Base-by-base conservation (phyloP, 2,113 vertebrate genomes). In the Echinops telfairi region DNA sequence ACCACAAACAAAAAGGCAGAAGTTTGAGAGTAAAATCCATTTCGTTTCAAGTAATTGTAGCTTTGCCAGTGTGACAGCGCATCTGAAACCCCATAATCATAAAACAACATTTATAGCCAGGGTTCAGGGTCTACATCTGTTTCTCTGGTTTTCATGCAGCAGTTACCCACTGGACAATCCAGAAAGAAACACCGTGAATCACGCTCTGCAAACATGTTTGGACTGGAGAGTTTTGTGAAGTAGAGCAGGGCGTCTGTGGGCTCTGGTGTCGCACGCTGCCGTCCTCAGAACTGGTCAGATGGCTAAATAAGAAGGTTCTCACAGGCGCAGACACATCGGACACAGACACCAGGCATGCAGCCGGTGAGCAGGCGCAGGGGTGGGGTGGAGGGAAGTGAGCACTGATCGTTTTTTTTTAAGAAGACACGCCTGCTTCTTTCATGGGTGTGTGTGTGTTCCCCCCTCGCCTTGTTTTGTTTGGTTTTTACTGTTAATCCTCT, bases 51-150 rank as follows among this genome's bases (percentile, higher is more conserved):
- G 95, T 98, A 98, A 98, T 97, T 97, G 95, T 96, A 27, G 97
- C 97, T 98, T 97, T 98, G 97, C 98, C 97, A 97, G 96, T 96
- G 97, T 98, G 97, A 98, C 97, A 97, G 97, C 97, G 95, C 97
- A 98, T 98, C 98, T 98, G 97, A 98, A 98, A 97, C 96, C 47
- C 98, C 97, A 98, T 98, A 98, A 98, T 98, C 98, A 98, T 98
- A 98, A 98, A 98, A 85, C 97, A 98, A 98, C 98, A 98, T 98
- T 98, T 98, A 98, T 97, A 97, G 97, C 97, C 96, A 92, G 94
- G 97, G 96, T 98, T 98, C 98, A 98, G 97, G 97, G 97, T 98
- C 97, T 98, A 97, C 98, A 98, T 98, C 98, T 98, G 98, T 98
- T 98, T 98, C 97, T 98, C 97, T 98, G 98, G 86, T 98, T 98